Evolutionary conservation across 2,888 invertebrate species (phyloP).

Genomic region (Priapulus caudatus): DNA sequence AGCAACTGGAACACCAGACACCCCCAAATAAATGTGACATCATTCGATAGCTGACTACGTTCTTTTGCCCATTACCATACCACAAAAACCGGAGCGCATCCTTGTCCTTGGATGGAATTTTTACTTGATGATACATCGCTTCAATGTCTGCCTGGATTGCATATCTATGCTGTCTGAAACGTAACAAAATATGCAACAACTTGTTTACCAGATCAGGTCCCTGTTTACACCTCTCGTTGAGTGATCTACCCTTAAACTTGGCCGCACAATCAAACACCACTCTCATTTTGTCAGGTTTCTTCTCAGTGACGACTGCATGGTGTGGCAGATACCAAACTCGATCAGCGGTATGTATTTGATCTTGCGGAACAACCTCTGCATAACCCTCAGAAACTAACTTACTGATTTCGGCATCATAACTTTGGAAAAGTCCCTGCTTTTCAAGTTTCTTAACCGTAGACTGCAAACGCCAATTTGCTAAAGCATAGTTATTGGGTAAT

Average conservation of each 20-base stretch:
- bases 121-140: conserved; percentile 12
- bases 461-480: too few species aligned
- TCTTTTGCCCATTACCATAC: neutral
- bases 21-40: conserved; percentile 10
- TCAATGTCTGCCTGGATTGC: conserved; percentile 9
- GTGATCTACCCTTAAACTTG: conserved; percentile 5
- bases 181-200: conserved; percentile 5
- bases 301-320: neutral
- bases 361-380: neutral
- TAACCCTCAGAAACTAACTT: neutral
- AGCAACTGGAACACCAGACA: conserved; percentile 2
- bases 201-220: conserved; percentile 13
- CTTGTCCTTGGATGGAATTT: conserved; percentile 2
- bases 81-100: conserved; percentile 7
- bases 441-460: too few species aligned
- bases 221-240: conserved; percentile 9
- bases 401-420: too few species aligned
- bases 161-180: conserved; percentile 10
- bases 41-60: conserved; percentile 2
- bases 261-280: conserved; percentile 6
- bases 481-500: neutral
- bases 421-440: too few species aligned
- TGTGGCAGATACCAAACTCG: neutral
- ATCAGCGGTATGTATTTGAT: neutral
- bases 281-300: neutral